Conservation (phyloP, 2,888 invertebrate species). For the Zygaena filipendulae region DNA sequence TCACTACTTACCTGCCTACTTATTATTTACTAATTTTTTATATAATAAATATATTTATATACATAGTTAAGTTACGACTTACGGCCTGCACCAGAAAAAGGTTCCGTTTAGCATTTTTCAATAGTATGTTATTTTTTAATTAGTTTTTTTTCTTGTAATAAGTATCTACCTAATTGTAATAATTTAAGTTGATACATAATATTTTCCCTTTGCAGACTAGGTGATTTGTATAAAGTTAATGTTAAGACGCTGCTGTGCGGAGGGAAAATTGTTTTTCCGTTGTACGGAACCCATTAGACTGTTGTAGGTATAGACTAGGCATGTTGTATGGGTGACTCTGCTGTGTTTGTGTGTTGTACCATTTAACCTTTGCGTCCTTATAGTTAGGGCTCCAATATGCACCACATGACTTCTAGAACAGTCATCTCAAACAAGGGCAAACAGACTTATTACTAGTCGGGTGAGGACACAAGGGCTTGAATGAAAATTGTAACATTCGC, state of each 20-base stretch:
- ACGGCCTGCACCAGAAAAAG: constrained; percentile 52
- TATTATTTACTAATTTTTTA: constrained; percentile 6
- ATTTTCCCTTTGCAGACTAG: constrained; percentile 43
- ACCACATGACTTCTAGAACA: too few species aligned
- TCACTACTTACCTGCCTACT: constrained; percentile 6
- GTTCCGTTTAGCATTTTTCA: constrained; percentile 57
- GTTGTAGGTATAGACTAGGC: constrained; percentile 59
- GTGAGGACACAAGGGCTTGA: too few species aligned
- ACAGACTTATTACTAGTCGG: too few species aligned
- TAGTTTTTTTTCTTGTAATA: constrained; percentile 37
- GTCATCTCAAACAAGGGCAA: too few species aligned
- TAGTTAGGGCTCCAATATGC: too few species aligned
- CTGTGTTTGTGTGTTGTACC: constrained; percentile 36
- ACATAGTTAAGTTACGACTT: too few species aligned
- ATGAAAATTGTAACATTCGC: too few species aligned
- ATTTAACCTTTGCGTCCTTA: too few species aligned
- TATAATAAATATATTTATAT: constrained; percentile 7
- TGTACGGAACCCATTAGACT: constrained; percentile 65
- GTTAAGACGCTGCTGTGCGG: constrained; percentile 42
- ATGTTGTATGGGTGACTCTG: constrained; percentile 52
- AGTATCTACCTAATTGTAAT: too few species aligned
- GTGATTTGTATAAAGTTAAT: constrained; percentile 45
- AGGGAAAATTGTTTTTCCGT: constrained; percentile 61
- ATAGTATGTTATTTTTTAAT: constrained; percentile 26
- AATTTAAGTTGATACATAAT: too few species aligned